Evolutionary conservation across 92 coral and sea anemone species (phyloP).

Genomic region (Nematostella vectensis): DNA sequence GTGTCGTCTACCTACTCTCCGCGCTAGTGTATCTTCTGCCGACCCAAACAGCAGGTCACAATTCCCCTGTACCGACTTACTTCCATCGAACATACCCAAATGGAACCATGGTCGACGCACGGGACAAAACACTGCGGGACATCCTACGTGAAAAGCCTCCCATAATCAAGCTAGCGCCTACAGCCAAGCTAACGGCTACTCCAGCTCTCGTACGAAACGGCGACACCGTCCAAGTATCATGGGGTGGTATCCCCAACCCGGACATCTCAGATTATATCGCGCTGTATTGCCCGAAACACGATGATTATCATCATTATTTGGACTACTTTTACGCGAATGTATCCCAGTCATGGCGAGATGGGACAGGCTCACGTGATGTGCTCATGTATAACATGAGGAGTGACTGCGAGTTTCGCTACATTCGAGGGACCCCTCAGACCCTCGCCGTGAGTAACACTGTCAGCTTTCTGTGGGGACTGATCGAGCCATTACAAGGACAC

Average conservation of each 20-base stretch:
- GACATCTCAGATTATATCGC: constrained; percentile 39
- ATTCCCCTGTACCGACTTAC: constrained; percentile 30
- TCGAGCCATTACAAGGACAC: constrained; percentile 61
- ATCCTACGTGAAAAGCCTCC: background rate
- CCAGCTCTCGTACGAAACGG: constrained; percentile 54
- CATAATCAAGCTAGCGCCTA: background rate
- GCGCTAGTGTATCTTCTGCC: too few species aligned
- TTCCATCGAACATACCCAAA: constrained; percentile 34
- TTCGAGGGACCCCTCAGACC: constrained; percentile 22
- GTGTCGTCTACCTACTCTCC: too few species aligned
- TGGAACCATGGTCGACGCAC: constrained; percentile 33
- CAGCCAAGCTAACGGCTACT: constrained; percentile 10
- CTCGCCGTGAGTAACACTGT: constrained; percentile 48
- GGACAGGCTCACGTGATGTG: constrained; percentile 29
- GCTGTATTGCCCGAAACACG: constrained; percentile 53
- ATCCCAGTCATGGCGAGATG: constrained; percentile 34
- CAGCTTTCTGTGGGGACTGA: constrained; percentile 53
- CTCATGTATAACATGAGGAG: constrained; percentile 44
- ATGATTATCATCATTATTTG: constrained; percentile 35
- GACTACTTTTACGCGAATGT: constrained; percentile 55
- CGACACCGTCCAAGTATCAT: constrained; percentile 46
- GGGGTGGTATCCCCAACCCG: constrained; percentile 51
- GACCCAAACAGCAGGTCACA: background rate
- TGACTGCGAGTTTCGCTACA: constrained; percentile 63
- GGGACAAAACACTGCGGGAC: background rate